Evolutionary conservation across 2,888 invertebrate genomes (phyloP), one percentile per base, ranked within the genome.

Genomic region (Odontothrips loti): DNA sequence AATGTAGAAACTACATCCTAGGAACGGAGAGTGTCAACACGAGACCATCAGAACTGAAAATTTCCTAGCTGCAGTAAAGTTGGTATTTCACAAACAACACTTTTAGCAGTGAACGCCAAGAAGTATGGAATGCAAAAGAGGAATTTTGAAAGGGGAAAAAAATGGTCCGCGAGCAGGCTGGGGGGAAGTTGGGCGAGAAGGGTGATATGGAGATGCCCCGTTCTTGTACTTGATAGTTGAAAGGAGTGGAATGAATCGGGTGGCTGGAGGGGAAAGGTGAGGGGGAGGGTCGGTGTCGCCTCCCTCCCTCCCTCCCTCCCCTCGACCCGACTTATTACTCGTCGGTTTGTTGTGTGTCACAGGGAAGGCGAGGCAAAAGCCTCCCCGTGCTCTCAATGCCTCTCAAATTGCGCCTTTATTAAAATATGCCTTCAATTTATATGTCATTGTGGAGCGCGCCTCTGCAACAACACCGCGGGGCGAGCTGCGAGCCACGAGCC

Each of bases 251-350:
- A 29, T n/a, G 51, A 43, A 48, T 63, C 80, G 51, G 79, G 47
- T 27, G 81, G 81, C 43, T 63, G 81, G 81, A 80, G 48, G 43
- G 27, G n/a, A 80, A 51, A 80, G 80, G 80, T 63, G 63, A 48
- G 15, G 4, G 68, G 17, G 80, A 75, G 82, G 81, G 80, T 80
- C 79, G 68, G 47, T 48, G 81, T 68, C 43, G 63, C 78, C 80
- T 79, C 81, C 80, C 82, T 82, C 81, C 27, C 29, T 58, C 43
- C 80, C 47, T 43, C 79, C 80, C 58, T 27, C 58, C 34, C 80
- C 82, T 81, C 81, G 80, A 1, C 80, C 34, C 34, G 63, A 29
- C 27, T 80, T 75, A 75, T 75, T 75, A 75, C 68, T 75, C 68
- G 27, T 75, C 68, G 68, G 68, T 75, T 75, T 27, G 68, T 75